Conservation (phyloP, 2,113 vertebrate genomes). For the human region DNA sequence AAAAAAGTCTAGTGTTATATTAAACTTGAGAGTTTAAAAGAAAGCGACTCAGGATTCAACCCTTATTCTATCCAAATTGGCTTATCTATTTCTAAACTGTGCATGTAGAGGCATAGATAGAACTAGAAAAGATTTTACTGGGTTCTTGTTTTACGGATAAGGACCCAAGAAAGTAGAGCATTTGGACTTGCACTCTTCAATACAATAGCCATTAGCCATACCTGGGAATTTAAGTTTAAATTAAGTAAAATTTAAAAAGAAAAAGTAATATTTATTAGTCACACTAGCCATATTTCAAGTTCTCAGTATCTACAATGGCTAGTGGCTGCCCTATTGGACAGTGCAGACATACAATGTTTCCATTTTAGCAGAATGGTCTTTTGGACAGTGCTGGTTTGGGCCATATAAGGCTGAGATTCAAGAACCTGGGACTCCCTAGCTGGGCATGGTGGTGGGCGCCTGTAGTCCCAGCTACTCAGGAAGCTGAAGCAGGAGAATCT, state of each 20-base stretch:
- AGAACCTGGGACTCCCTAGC: neutral
- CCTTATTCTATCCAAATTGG: neutral
- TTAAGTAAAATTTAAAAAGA: neutral
- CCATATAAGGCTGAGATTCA: neutral
- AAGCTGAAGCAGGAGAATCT: too few relatives aligned
- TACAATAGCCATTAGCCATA: neutral
- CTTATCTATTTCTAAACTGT: neutral
- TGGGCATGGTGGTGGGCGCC: too few relatives aligned
- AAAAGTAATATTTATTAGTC: neutral
- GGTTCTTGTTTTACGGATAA: neutral
- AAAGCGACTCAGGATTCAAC: neutral
- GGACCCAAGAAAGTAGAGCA: neutral
- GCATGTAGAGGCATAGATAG: neutral
- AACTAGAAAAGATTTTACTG: neutral
- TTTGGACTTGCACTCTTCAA: neutral
- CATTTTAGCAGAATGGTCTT: neutral
- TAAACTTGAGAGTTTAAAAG: neutral
- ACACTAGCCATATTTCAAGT: neutral
- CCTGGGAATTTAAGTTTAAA: conserved; percentile 14
- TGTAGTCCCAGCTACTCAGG: too few relatives aligned
- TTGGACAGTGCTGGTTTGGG: neutral
- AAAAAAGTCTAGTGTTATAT: neutral
- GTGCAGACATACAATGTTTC: neutral
- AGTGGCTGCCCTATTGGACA: neutral
- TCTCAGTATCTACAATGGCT: neutral